These are phyloP conservation scores for Melanotaenia boesemani DNA, from an alignment of 2,797 vertebrate genomes.

Conservation along the genomic window DNA sequence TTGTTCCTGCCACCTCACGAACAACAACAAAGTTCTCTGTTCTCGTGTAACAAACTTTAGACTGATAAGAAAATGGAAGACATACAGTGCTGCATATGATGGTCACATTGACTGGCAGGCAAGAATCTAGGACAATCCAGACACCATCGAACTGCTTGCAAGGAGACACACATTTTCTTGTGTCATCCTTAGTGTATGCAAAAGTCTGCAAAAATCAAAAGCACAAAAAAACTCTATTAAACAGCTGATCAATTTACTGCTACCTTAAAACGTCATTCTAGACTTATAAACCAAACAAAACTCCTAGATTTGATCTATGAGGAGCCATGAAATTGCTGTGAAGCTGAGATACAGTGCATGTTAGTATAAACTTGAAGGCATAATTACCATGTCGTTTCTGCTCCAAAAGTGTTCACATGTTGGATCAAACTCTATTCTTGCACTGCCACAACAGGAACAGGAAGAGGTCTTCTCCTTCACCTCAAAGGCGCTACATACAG, in stretches of 20 bases:
- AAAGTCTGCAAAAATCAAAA: constrained; percentile 43
- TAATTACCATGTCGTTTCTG: constrained; percentile 24
- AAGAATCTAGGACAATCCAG: constrained; percentile 36
- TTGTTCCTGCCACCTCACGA: too few species aligned
- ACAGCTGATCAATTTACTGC: neutral
- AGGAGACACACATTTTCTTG: rapidly evolving
- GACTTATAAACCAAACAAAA: too few species aligned
- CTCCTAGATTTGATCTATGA: neutral
- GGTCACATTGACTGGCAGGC: constrained; percentile 17
- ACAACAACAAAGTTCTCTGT: too few species aligned
- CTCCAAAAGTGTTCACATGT: constrained; percentile 32
- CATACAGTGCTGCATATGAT: constrained; percentile 35
- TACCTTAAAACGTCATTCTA: too few species aligned
- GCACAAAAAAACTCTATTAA: neutral
- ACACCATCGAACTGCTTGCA: constrained; percentile 30
- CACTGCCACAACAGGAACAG: constrained; percentile 14
- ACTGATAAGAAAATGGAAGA: neutral
- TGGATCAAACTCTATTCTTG: rapidly evolving
- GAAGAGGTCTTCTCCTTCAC: rapidly evolving
- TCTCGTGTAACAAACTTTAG: too few species aligned
- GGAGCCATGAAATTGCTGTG: neutral
- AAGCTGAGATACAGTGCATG: neutral
- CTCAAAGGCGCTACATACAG: rapidly evolving
- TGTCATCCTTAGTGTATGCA: rapidly evolving
- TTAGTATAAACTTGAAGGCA: neutral